phyloP scores from a whole-genome alignment of 1,140 invertebrate genomes.

The Episyrphus balteatus region DNA sequence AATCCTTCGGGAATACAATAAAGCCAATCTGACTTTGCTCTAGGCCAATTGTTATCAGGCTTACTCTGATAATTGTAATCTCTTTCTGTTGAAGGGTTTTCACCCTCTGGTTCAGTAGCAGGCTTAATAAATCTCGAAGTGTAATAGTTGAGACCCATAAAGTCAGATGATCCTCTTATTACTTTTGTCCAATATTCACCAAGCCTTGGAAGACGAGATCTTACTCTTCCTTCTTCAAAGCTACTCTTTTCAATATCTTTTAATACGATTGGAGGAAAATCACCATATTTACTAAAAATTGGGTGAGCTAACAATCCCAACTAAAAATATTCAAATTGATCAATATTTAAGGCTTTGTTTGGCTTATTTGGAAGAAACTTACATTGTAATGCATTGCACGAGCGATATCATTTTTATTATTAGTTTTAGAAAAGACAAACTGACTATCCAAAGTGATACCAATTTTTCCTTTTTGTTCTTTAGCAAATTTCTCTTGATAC shows the following conservation, averaged over 20 bases:
- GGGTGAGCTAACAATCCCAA: conserved; percentile 53
- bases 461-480: conserved; percentile 30
- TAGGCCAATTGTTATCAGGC: conserved; percentile 37
- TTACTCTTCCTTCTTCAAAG: conserved; percentile 38
- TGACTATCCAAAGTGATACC: conserved; percentile 42
- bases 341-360: neutral
- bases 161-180: conserved; percentile 43
- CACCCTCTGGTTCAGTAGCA: conserved; percentile 5
- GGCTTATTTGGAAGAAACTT: conserved; percentile 9
- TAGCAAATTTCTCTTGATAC: conserved; percentile 32
- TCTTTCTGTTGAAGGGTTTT: conserved; percentile 24
- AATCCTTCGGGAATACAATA: conserved; percentile 23
- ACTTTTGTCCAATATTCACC: conserved; percentile 20
- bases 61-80: conserved; percentile 31
- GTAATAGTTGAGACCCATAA: conserved; percentile 49
- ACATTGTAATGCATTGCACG: conserved; percentile 41
- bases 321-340: conserved; percentile 35
- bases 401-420: conserved; percentile 37
- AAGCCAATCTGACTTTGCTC: conserved; percentile 26
- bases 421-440: conserved; percentile 40
- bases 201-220: conserved; percentile 39
- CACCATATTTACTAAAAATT: conserved; percentile 45
- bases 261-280: conserved; percentile 51
- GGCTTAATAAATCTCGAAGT: conserved; percentile 36
- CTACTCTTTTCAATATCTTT: conserved; percentile 43